Conservation (phyloP, 2,797 vertebrate species). For the Simalia tracyae region DNA sequence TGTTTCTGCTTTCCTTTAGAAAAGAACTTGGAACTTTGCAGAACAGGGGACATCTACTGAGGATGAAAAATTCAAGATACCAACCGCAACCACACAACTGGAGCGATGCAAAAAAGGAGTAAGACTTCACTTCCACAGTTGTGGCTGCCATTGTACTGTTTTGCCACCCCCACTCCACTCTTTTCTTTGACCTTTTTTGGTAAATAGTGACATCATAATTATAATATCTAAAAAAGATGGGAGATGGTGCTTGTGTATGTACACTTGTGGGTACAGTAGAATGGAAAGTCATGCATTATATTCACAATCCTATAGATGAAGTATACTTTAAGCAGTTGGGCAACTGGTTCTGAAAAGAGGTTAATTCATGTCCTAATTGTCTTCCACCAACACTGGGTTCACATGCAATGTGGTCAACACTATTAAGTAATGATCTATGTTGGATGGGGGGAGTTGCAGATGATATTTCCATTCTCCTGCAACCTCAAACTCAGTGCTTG, state of each 20-base stretch:
- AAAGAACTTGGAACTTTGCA: constrained; percentile 20
- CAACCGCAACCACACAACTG: neutral
- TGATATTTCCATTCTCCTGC: neutral
- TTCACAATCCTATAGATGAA: constrained; percentile 15
- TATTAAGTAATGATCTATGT: constrained; percentile 19
- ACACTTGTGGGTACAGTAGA: constrained; percentile 22
- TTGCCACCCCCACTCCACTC: neutral
- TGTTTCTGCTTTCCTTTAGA: constrained; percentile 60
- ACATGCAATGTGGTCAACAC: constrained; percentile 5
- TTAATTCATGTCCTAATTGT: constrained; percentile 17
- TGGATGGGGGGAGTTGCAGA: constrained; percentile 3
- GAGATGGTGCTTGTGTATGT: constrained; percentile 33
- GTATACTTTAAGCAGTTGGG: neutral
- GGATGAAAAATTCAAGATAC: neutral
- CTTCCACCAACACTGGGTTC: constrained; percentile 14
- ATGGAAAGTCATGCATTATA: neutral
- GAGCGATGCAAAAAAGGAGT: neutral
- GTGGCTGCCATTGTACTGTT: neutral
- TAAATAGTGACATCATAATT: constrained; percentile 57
- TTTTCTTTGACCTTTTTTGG: constrained; percentile 45
- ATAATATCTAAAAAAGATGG: constrained; percentile 52
- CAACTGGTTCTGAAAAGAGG: neutral
- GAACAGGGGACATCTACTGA: neutral
- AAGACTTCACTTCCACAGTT: neutral
- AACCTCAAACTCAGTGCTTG: neutral